Evolutionary conservation across 1,140 invertebrate species (phyloP), one percentile per base, ranked within the genome.

Genomic region (Lasioglossum albipes): DNA sequence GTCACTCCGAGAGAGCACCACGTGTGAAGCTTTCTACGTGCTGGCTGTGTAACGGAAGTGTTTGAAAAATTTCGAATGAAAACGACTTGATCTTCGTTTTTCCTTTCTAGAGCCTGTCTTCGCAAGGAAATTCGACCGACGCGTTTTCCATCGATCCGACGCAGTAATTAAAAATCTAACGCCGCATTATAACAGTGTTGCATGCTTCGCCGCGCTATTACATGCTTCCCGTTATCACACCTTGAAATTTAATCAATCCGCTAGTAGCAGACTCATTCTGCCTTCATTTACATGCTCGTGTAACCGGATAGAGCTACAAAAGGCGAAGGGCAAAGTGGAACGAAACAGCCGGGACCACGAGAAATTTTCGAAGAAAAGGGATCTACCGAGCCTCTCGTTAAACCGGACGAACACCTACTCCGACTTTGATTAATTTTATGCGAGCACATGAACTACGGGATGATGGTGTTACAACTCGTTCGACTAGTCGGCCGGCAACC

Each of bases 381-480:
- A 66, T 54, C 64, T 12, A 20, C 0, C 41, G 18, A 31, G 54
- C 49, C 16, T 36, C 49, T 61, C 41, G 75, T 77, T 70, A 27
- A 70, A 70, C 49, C 27, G 49, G 49, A 61, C 65, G 16, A 70
- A 54, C 64, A 57, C 62, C 45, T 64, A 67, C 73, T 54, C 67
- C 64, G 64, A 54, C 49, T 75, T 75, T 75, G 75, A 70, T 77
- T 77, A 77, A 77, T 77, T 49, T 77, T 41, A 49, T n/a, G 79
- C 64, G 81, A 81, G 74, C 54, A 69, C 81, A 45, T 61, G 78
- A 75, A 83, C 79, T 86, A 88, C 86, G 87, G 81, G 77, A 74
- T 81, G 77, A 74, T 81, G 83, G 83, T 84, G 84, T 89, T 84
- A 88, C 83, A 90, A 87, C 81, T 86, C 87, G 87, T 90, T 90